Conservation (phyloP, 1,140 invertebrate genomes). For the Wiebesia pumilae region DNA sequence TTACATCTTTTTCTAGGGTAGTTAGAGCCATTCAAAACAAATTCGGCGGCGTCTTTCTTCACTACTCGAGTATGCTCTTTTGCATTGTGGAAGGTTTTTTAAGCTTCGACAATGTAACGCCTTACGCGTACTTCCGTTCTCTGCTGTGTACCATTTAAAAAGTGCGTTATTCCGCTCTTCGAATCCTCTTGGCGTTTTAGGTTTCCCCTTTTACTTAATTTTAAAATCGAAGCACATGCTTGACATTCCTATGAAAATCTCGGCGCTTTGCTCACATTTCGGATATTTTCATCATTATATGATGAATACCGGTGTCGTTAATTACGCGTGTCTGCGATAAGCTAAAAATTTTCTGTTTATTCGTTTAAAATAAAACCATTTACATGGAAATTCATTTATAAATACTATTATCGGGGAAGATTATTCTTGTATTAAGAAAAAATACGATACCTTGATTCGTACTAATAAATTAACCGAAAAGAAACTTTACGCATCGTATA, state of each 20-base stretch:
- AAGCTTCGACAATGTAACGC: background rate
- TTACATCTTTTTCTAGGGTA: background rate
- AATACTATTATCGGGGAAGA: background rate
- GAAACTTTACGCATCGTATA: too few species aligned
- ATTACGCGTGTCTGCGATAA: too few species aligned
- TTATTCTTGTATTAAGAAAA: constrained; percentile 6
- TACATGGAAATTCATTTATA: background rate
- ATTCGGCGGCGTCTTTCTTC: background rate
- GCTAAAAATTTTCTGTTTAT: background rate
- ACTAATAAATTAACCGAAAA: background rate
- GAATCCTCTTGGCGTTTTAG: background rate
- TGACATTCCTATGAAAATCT: background rate
- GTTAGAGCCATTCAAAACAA: background rate
- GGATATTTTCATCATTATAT: background rate
- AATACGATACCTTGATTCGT: background rate
- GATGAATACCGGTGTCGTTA: too few species aligned
- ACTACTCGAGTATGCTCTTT: background rate
- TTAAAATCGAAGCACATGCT: background rate
- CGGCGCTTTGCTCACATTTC: background rate
- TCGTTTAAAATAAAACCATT: background rate
- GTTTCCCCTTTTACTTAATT: background rate
- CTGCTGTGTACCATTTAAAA: background rate
- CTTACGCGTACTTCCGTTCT: background rate
- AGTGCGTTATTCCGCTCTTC: background rate
- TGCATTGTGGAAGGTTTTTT: background rate